Base-by-base conservation (phyloP, 35 echinoderm and acorn worm genomes). In the Holothuria glaberrima region DNA sequence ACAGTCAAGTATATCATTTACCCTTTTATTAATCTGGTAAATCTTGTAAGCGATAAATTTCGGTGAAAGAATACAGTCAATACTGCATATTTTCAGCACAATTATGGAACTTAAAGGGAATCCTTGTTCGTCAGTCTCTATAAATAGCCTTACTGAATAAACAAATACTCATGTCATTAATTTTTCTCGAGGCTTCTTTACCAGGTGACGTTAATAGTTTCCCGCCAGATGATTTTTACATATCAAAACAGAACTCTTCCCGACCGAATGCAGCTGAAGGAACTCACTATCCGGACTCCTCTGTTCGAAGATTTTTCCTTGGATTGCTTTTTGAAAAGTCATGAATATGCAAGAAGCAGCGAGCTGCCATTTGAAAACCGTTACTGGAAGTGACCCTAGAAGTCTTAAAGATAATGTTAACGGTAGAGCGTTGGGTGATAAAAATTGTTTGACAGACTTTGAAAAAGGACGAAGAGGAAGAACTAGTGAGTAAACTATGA, bases 391-490 rank as follows among this genome's bases (percentile, higher is more conserved):
- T 57, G 20, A 26, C 48, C 48, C 28, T 12, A 58, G 44, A 25
- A 58, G 12, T 56, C 20, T 48, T 10, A 82, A 13, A 59, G 48
- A 17, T 20, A 12, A 57, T 58, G 48, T 6, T 3, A 0, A 27
- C 26, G 13, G 36, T 27, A 57, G 48, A 56, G 9, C 18, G 4
- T 26, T 48, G 21, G 79, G 79, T 12, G 1, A 82, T 57, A 18
- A 24, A 9, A 82, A 27, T 18, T 58, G n/a, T 18, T 57, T 82
- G 14, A 9, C 48, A n/a, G 79, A 82, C 3, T 50, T 82, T 18
- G 79, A 82, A 33, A 82, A 14, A 82, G 79, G 25, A 58, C 10
- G 79, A 31, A 82, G 12, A 22, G 12, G 24, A 28, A 82, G 79
- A 33, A 20, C 79, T 0, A 50, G 20, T n/a, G 79, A 57, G 0